Percentiles rank a stretch among this genome's conserved stretches.
phyloP scores from a whole-genome alignment of 2,888 invertebrate genomes.

The Andricus quercusramuli region DNA sequence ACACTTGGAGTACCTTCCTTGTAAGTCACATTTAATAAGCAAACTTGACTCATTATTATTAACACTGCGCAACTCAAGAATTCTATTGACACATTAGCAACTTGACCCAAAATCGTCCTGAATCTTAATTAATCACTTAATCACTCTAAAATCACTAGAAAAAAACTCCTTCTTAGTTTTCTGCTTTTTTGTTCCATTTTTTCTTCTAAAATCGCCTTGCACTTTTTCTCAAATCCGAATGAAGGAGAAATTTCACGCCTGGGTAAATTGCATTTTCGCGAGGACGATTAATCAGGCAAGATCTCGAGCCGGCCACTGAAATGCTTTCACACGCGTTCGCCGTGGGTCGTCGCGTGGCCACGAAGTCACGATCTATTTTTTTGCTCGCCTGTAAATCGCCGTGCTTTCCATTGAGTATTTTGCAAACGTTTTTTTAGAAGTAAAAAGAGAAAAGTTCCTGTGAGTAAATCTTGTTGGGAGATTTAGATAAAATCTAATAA shows the following conservation, averaged over 20 bases:
- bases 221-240: constrained; percentile 46
- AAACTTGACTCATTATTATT: neutral
- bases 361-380: constrained; percentile 54
- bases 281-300: constrained; percentile 58
- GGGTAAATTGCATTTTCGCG: constrained; percentile 67
- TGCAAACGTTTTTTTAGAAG: neutral
- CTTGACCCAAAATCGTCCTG: neutral
- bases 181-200: neutral
- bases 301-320: constrained; percentile 55
- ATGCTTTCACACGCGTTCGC: constrained; percentile 56
- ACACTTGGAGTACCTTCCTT: no score
- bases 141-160: constrained; percentile 1
- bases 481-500: no score
- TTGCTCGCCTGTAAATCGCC: constrained; percentile 55
- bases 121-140: neutral
- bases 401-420: constrained; percentile 23
- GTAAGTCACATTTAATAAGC: neutral
- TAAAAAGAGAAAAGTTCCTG: neutral
- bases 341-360: constrained; percentile 57
- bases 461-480: no score
- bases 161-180: neutral
- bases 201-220: constrained; percentile 44
- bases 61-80: neutral
- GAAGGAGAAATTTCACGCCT: constrained; percentile 67
- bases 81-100: neutral